A percentile compares a stretch with the other conserved stretches of the same genome.
These are phyloP conservation scores for Centroberyx gerrardi DNA, from an alignment of 2,797 vertebrate genomes.

Conservation along the genomic window DNA sequence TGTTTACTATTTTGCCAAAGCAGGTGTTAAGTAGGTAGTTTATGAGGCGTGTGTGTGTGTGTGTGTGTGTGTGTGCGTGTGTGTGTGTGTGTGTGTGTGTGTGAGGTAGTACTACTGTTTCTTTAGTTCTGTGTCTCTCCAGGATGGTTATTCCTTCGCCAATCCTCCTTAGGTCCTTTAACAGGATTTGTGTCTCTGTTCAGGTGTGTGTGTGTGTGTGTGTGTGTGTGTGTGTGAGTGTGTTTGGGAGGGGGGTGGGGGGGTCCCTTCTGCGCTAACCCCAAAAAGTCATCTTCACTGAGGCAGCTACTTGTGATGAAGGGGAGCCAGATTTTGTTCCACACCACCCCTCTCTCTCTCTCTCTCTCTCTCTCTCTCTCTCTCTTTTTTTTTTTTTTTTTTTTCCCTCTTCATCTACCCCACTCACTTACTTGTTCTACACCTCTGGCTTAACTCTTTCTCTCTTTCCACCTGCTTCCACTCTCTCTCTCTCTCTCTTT, in stretches of 20 bases:
- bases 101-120: constrained; percentile 29
- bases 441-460: constrained; percentile 43
- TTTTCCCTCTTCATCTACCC: constrained; percentile 38
- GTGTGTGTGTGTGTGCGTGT: constrained; percentile 18
- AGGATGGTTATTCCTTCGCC: constrained; percentile 44
- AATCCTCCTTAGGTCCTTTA: constrained; percentile 25
- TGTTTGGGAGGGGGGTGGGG: constrained; percentile 14
- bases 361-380: background rate
- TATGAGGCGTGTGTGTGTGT: constrained; percentile 13
- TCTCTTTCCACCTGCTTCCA: background rate
- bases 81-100: constrained; percentile 17
- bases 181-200: constrained; percentile 33
- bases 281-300: constrained; percentile 81
- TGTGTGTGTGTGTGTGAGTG: background rate
- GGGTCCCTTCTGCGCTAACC: constrained; percentile 75
- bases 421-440: constrained; percentile 42
- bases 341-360: constrained; percentile 47
- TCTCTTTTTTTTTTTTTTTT: background rate
- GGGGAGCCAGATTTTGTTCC: constrained; percentile 64
- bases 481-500: constrained; percentile 8
- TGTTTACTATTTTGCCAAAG: constrained; percentile 37
- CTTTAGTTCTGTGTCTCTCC: constrained; percentile 56
- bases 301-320: constrained; percentile 71
- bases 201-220: constrained; percentile 23
- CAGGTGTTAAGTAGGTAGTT: constrained; percentile 23